Base-by-base conservation (phyloP, 2,888 invertebrate genomes). In the Anaspis maculata region DNA sequence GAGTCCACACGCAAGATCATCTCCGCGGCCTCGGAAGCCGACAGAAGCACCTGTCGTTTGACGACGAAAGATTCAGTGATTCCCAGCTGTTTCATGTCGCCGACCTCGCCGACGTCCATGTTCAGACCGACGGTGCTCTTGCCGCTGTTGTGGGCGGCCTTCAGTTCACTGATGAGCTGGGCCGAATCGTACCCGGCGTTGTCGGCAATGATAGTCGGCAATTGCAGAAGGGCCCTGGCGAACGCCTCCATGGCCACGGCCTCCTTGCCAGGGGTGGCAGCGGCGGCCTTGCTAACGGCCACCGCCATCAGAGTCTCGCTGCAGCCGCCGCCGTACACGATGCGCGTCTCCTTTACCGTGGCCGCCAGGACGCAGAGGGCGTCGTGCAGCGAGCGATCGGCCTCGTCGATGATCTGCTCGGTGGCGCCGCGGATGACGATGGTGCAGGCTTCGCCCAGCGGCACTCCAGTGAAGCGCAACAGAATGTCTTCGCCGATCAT, bases 121-220 rank as follows among this genome's bases (percentile, higher is more conserved):
- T 97, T 91, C 9, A 94, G 72, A 29, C 94, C 94, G 67, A 74
- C 74, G 2, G 83, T 81, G 45, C 62, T 65, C 39, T 84, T 77
- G 30, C 88, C 89, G 29, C 34, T 48, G 22, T 86, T 83, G 64
- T 99, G 97, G 5, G 79, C 77, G 5, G 98, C 96, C 44, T 94
- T 72, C 39, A 99, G 73, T 51, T 91, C 79, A n/a, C 92, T 83
- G 34, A 98, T 73, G 41, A 96, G 73, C 54, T 96, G 91, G 1
- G 96, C 90, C 25, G 95, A 94, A 71, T 99, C 98, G 62, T 88
- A 95, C 37, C 98, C 98, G 37, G 91, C 98, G 69, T 99, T 99
- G 66, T 99, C 98, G 21, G 96, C 94, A 44, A 99, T 96, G 34
- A 89, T 88, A 13, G 88, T 89, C 1, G 98, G 98, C 49, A 99